phyloP scores from a whole-genome alignment of 2,888 invertebrate species.

The Maniola hyperantus region DNA sequence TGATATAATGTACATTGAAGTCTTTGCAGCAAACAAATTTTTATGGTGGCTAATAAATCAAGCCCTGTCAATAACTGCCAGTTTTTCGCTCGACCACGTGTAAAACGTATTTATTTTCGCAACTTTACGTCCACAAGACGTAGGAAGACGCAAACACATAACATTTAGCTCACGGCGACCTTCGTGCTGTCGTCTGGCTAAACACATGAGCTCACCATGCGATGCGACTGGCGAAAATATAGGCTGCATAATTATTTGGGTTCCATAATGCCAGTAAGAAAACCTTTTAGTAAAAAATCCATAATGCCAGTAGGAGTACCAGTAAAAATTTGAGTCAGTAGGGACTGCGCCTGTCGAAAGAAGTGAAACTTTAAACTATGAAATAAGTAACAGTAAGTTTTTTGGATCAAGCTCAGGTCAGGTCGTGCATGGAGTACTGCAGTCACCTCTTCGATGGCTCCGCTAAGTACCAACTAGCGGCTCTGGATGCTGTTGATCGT shows the following conservation, averaged over 20 bases:
- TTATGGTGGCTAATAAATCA: slow-evolving; percentile 9
- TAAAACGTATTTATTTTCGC: slow-evolving; percentile 1
- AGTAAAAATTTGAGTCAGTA: no score
- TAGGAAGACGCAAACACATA: slow-evolving; percentile 1
- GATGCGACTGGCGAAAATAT: slow-evolving; percentile 12
- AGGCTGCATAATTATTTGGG: slow-evolving; percentile 25
- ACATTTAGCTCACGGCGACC: slow-evolving; percentile 24
- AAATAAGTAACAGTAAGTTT: no score
- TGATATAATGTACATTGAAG: no score
- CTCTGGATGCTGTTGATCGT: no score
- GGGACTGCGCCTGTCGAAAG: no score
- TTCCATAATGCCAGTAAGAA: background rate
- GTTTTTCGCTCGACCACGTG: slow-evolving; percentile 1
- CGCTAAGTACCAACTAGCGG: no score
- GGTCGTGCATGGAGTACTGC: no score
- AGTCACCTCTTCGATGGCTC: no score
- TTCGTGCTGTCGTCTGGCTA: slow-evolving; percentile 28
- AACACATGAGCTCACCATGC: slow-evolving; percentile 35
- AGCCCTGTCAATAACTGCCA: slow-evolving; percentile 7
- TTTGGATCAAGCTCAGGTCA: no score
- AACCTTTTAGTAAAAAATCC: background rate
- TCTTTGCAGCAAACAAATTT: background rate
- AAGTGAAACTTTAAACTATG: no score
- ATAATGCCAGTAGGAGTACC: no score
- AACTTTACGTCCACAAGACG: slow-evolving; percentile 7